Conservation (phyloP, 2,888 invertebrate species). For the Rugalucina vietnamica region DNA sequence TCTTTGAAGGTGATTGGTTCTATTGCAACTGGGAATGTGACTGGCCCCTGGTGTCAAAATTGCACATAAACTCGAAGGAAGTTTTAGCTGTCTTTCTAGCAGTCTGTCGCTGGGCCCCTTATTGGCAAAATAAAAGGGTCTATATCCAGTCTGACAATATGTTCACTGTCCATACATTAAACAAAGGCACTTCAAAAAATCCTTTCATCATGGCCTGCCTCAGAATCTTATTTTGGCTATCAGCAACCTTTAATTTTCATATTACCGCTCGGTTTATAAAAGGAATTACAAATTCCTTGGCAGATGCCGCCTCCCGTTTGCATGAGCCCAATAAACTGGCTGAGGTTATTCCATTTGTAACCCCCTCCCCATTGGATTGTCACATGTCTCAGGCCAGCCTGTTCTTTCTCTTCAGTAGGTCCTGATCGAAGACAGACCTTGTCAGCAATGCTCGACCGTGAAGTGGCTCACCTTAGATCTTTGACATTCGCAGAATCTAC, state of each 20-base stretch:
- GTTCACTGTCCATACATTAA: constrained; percentile 25
- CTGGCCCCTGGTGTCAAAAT: neutral
- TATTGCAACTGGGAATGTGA: constrained; percentile 23
- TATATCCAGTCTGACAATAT: constrained; percentile 24
- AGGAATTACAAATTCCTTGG: constrained; percentile 2
- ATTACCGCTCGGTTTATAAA: constrained; percentile 18
- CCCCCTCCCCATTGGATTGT: neutral
- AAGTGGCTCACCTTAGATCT: constrained; percentile 3
- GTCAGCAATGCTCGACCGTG: neutral
- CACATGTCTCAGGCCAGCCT: constrained; percentile 1
- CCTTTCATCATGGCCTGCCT: constrained; percentile 1
- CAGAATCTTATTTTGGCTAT: constrained; percentile 36
- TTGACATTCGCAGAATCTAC: constrained; percentile 31
- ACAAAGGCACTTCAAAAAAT: constrained; percentile 31
- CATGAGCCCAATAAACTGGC: constrained; percentile 14
- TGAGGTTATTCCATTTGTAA: neutral
- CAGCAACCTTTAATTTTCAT: constrained; percentile 28
- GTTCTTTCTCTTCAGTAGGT: neutral
- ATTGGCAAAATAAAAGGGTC: constrained; percentile 16
- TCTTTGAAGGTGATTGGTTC: constrained; percentile 26
- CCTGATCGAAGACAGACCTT: neutral
- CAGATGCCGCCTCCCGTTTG: constrained; percentile 27
- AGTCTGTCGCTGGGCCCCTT: constrained; percentile 16
- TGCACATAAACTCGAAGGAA: constrained; percentile 34
- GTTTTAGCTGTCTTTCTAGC: constrained; percentile 20